Base-by-base conservation (phyloP, 1,140 invertebrate species). In the Halotydeus destructor region DNA sequence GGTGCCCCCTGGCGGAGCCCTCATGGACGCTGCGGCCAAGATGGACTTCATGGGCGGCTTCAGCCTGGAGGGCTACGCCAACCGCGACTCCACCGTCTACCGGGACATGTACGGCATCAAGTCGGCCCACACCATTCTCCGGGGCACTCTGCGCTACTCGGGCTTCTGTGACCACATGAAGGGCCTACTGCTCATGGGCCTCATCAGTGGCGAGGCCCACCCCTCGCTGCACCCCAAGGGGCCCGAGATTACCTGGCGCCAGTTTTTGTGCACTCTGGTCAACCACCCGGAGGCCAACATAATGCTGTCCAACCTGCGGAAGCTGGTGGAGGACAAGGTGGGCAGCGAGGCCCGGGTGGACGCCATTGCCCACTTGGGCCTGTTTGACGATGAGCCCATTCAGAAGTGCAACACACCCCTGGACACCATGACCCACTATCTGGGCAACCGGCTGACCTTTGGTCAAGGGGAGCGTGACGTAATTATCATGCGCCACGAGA, bases 31-130 rank as follows among this genome's bases (percentile, higher is more conserved):
- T 1, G 70, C 75, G 0, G 67, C 74, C 32, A 64, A 72, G 2
- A 62, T 96, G 16, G 71, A 88, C 52, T 98, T 97, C 55, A 60
- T 99, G 28, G 91, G 91, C 0, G 93, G 91, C 3, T 96, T 98
- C 55, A 81, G 84, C 21, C 64, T 99, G 14, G 89, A 99, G 66
- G 91, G 86, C 5, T 78, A 88, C 68, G 85, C 80, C 0, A 99
- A 99, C 64, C 67, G 93, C 45, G 91, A 99, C 55, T 96, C 88
- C 34, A 83, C 79, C 0, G 66, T 73, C 9, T 99, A 99, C 56
- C 69, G 71, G 2, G 67, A 79, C 18, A 63, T 85, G 0, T 99
- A 99, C 57, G 83, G 80, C 2, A 63, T 71, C 32, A 50, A 58
- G 8, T 50, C 74, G 84, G 84, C 81, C 0, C 69, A 74, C 25